Base-by-base conservation (phyloP, 2,888 invertebrate species). In the Cheilosia scutellata region DNA sequence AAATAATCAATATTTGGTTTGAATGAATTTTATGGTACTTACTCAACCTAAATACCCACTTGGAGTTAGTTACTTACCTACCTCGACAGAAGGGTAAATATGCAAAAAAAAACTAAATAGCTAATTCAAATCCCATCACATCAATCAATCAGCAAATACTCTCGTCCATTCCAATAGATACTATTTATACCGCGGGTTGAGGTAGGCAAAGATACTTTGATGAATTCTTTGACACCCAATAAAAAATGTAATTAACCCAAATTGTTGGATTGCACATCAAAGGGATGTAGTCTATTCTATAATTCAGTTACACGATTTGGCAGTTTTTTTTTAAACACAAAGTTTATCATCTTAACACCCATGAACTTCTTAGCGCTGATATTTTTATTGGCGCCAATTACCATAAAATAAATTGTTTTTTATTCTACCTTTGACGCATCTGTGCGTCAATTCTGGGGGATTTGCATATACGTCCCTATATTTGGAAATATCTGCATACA, bases 221-320 rank as follows among this genome's bases (percentile, higher is more conserved):
- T 29, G 76, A 68, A 86, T 76, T 86, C 66, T 57, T 76, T 68
- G 82, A 77, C 86, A 86, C 86, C 68, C 76, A 76, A 86, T 86
- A 72, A 86, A 86, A 11, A 86, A 13, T 68, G 76, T 66, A 82
- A 82, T 86, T 86, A 86, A 82, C 86, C 86, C 58, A 68, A 57
- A 82, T 86, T 76, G 51, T 37, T 70, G 57, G 47, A 13, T 25
- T 31, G 31, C 42, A 79, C 63, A 55, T 84, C 84, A 84, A 84
- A 84, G 79, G 51, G 25, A 71, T 47, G 53, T 68, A 47, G 68
- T 51, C 51, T 60, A 16, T 42, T 31, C 31, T 13, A 11, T 6
- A 44, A 5, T 42, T 25, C 13, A 37, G 13, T 47, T 37, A 37
- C 42, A 4, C 29, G 11, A 33, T 31, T 78, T 49, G 37, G 9